phyloP scores from a whole-genome alignment of 2,113 vertebrate genomes.

The Brienomyrus longianalis region DNA sequence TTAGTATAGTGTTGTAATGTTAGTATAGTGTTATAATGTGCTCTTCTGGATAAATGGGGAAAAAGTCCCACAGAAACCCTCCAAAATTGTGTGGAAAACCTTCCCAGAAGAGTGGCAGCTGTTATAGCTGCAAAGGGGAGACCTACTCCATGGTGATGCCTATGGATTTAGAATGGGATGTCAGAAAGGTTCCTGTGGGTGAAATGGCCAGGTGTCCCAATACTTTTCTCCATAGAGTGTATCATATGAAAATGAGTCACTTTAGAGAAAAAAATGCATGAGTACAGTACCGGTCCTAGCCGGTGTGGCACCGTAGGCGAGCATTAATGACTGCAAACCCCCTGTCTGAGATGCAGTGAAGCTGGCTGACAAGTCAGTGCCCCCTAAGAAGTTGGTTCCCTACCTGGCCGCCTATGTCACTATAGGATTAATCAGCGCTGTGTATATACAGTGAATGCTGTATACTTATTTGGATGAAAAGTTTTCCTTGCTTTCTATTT shows the following conservation, averaged over 20 bases:
- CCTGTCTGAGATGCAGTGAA: background rate
- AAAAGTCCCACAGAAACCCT: no score
- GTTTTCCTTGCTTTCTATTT: background rate
- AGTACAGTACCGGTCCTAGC: background rate
- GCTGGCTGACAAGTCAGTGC: background rate
- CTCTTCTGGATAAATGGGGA: no score
- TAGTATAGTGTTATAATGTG: no score
- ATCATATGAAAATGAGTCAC: background rate
- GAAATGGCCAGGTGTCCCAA: background rate
- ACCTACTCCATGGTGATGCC: background rate
- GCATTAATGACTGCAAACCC: no score
- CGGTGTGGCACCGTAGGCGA: no score
- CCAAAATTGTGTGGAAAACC: background rate
- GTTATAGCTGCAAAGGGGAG: background rate
- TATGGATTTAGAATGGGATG: background rate
- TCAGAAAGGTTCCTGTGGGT: background rate
- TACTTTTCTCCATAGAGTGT: background rate
- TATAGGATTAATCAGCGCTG: background rate
- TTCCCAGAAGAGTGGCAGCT: background rate
- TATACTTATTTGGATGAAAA: background rate
- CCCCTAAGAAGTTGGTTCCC: background rate
- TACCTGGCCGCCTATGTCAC: background rate
- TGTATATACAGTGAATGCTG: background rate
- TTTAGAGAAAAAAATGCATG: background rate
- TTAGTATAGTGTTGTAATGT: background rate